Base-by-base conservation (phyloP, 2,888 invertebrate species). In the Eupithecia vulgata region DNA sequence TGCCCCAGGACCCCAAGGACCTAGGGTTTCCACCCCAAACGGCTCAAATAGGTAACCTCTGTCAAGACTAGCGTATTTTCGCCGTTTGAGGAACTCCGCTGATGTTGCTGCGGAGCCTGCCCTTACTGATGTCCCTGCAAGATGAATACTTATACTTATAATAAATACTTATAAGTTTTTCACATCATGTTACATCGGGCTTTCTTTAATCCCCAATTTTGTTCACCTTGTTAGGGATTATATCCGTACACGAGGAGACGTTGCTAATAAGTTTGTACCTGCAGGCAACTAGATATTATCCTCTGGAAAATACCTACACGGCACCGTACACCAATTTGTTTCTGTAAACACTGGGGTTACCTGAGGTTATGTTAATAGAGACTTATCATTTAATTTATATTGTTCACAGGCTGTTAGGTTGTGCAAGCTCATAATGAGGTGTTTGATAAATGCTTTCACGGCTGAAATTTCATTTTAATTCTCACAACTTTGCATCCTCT, bases 261-360 rank as follows among this genome's bases (percentile, higher is more conserved):
- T 72, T 74, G 71, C 77, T 78, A 78, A 79, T 78, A 78, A 78
- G 74, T 78, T 76, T 76, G 76, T 71, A 76, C 76, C 72, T 78
- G 59, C 67, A 69, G 75, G 76, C 74, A 68, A 67, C 74, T 74
- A 75, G 78, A 77, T 77, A 80, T 80, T 81, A 82, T 80, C 78
- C 75, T 64, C 66, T 59, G 68, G 67, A 69, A 74, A 34, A 61
- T 61, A 61, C 34, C 61, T 61, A 57, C 25, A 57, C 57, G 62
- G 61, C 71, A 45, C 68, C 57, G 78, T 83, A 81, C 81, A 82
- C 82, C 82, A 86, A 87, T 87, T 87, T 85, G 81, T 83, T 81
- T 81, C 80, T 78, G 81, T 84, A 87, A 85, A 86, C 83, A 85
- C 79, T 72, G 72, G 73, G 76, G 75, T 76, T 80, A 77, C 76